Percentiles rank a stretch among this genome's conserved stretches.
These are phyloP conservation scores for Cerastis rubricosa DNA, from an alignment of 2,888 invertebrate genomes.

Conservation along the genomic window DNA sequence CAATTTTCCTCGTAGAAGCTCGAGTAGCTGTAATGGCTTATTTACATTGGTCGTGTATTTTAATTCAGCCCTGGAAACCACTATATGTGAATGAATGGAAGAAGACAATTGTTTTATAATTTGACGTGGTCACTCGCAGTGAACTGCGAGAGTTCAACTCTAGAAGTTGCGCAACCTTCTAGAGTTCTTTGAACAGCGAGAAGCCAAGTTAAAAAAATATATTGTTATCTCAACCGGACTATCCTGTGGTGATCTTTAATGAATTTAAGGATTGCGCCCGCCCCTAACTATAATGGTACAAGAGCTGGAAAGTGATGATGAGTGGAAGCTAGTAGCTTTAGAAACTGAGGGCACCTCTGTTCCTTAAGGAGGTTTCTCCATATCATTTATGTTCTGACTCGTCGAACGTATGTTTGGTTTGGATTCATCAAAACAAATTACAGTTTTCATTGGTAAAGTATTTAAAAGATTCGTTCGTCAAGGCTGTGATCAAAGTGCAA, in stretches of 20 bases:
- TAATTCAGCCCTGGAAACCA: neutral
- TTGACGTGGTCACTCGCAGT: too few species aligned
- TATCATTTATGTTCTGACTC: neutral
- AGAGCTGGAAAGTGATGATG: neutral
- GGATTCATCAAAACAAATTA: neutral
- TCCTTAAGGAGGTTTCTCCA: neutral
- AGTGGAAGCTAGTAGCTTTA: neutral
- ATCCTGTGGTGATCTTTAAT: too few species aligned
- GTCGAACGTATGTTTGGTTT: neutral
- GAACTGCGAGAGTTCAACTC: too few species aligned
- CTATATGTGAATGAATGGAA: too few species aligned
- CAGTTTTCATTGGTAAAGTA: neutral
- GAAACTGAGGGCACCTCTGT: neutral
- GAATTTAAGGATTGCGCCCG: too few species aligned
- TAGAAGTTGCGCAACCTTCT: too few species aligned
- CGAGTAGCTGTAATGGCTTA: neutral
- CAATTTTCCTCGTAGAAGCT: neutral
- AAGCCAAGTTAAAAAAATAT: too few species aligned
- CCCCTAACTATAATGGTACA: neutral
- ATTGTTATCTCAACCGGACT: too few species aligned
- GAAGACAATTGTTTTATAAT: too few species aligned
- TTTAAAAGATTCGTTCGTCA: neutral
- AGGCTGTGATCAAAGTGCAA: neutral
- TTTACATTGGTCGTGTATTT: neutral
- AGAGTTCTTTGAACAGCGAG: too few species aligned